Percentiles rank a stretch among this genome's conserved stretches.
phyloP scores from a whole-genome alignment of 2,888 invertebrate species.

The Marasmarcha lunaedactyla region DNA sequence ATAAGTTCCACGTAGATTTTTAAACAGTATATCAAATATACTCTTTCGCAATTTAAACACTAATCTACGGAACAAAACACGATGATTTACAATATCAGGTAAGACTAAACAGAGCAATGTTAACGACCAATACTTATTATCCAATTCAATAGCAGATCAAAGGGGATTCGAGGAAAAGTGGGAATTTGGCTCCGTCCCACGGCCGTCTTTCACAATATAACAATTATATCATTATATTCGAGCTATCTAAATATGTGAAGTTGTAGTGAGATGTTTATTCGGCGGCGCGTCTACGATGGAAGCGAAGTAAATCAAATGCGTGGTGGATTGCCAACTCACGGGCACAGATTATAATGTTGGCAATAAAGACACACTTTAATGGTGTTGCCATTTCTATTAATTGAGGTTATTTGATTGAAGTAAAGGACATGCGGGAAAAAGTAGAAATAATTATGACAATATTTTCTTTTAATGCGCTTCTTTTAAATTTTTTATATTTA shows the following conservation, averaged over 20 bases:
- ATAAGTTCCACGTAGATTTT: too few relatives aligned
- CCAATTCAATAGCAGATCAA: slow-evolving; percentile 7
- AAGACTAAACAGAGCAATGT: not conserved
- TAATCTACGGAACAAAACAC: too few relatives aligned
- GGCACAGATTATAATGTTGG: slow-evolving; percentile 30
- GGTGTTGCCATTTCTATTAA: not conserved
- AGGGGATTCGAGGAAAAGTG: slow-evolving; percentile 5
- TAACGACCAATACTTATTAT: slow-evolving; percentile 1
- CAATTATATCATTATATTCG: not conserved
- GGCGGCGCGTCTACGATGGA: slow-evolving; percentile 15
- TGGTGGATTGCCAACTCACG: slow-evolving; percentile 17
- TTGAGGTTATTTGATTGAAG: too few relatives aligned
- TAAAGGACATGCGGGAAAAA: too few relatives aligned
- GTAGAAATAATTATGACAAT: too few relatives aligned
- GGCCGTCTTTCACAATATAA: not conserved
- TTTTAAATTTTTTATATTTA: too few relatives aligned
- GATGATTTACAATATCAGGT: too few relatives aligned
- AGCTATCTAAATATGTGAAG: not conserved
- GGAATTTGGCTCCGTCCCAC: not conserved
- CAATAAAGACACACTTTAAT: not conserved
- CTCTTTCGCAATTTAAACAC: too few relatives aligned
- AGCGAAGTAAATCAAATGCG: slow-evolving; percentile 61
- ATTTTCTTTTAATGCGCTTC: too few relatives aligned
- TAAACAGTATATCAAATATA: too few relatives aligned
- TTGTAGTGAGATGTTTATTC: not conserved